Evolutionary conservation across 2,113 vertebrate genomes (phyloP).

Genomic region (Microtus montanus): DNA sequence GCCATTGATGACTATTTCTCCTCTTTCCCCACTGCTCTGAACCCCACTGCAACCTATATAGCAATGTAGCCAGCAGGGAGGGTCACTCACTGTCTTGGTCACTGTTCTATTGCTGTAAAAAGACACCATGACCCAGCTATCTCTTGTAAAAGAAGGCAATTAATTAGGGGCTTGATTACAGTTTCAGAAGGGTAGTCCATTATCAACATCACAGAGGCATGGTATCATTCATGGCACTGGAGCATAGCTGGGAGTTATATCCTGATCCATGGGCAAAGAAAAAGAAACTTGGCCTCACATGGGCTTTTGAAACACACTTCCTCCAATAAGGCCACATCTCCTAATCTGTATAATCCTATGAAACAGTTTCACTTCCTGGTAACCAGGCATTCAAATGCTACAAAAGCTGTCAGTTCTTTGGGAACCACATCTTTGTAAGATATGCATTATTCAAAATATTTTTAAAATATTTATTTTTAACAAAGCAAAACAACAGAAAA

Average conservation of each 20-base stretch:
- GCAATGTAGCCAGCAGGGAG: background rate
- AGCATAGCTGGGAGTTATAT: background rate
- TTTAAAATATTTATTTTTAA: background rate
- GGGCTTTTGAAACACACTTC: background rate
- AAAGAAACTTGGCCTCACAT: background rate
- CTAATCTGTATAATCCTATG: background rate
- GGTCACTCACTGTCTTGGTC: background rate
- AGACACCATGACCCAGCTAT: background rate
- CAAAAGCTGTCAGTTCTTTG: background rate
- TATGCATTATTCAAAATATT: background rate
- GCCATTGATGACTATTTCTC: background rate
- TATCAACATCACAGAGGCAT: background rate
- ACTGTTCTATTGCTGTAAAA: background rate
- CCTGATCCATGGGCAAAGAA: background rate
- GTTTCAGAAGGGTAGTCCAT: background rate
- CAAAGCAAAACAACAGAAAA: background rate
- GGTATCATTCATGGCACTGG: background rate
- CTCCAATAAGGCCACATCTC: background rate
- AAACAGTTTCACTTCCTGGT: background rate
- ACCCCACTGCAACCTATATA: background rate
- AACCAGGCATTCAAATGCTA: background rate
- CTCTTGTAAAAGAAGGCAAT: background rate
- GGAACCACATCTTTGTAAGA: constrained; percentile 2
- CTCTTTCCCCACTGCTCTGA: background rate
- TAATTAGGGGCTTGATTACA: background rate